Percentiles rank a stretch among this genome's conserved stretches.
Conservation (phyloP, 2,888 invertebrate species). For the Neuroscelio doddi region DNA sequence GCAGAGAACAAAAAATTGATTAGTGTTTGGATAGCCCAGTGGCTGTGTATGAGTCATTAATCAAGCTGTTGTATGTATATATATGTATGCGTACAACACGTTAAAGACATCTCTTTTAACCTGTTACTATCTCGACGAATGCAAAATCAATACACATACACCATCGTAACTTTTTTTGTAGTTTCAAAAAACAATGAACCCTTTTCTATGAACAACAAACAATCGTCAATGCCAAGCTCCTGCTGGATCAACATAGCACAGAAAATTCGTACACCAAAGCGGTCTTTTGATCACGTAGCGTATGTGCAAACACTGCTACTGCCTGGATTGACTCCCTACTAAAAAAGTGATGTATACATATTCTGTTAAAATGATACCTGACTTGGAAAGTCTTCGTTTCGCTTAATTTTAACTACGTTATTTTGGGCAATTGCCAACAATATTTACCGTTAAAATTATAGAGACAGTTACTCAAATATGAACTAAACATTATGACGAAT, state of each 20-base stretch:
- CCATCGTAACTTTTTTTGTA: conserved; percentile 21
- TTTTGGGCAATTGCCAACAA: too few species aligned
- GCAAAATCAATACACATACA: conserved; percentile 3
- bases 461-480: too few species aligned
- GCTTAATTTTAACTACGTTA: too few species aligned
- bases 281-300: conserved; percentile 35
- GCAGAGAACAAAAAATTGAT: too few species aligned
- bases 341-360: conserved; percentile 17
- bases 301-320: conserved; percentile 30
- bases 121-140: background rate
- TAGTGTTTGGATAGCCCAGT: too few species aligned
- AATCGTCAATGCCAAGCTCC: conserved; percentile 27
- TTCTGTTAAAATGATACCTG: conserved; percentile 5
- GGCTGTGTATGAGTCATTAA: too few species aligned
- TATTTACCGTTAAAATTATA: too few species aligned
- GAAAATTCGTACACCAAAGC: conserved; percentile 25
- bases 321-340: conserved; percentile 29
- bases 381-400: background rate
- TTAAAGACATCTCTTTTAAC: background rate
- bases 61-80: too few species aligned
- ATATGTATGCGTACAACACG: too few species aligned
- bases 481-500: too few species aligned
- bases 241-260: conserved; percentile 18
- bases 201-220: conserved; percentile 26
- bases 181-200: conserved; percentile 19